Evolutionary conservation across 2,113 vertebrate species (phyloP).

Genomic region (Rattus rattus): DNA sequence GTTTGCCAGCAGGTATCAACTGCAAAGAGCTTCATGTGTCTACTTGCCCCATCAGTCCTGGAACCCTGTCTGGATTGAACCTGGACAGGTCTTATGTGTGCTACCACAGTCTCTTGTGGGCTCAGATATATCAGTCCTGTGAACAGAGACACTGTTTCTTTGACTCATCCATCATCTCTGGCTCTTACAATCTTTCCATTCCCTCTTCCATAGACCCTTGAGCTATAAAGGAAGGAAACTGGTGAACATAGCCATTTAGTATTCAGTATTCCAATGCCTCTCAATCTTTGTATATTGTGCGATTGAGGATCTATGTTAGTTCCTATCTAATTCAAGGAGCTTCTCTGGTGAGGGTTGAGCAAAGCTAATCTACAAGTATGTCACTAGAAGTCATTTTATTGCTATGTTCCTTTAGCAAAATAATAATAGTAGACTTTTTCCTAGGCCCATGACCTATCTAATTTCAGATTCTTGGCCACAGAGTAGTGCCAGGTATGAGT

Average conservation of each 20-base stretch:
- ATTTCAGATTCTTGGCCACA: not conserved
- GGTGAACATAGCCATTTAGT: not conserved
- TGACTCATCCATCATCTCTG: not conserved
- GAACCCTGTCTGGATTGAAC: not conserved
- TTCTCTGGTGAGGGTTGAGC: not conserved
- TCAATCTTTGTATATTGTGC: not conserved
- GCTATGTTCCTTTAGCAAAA: not conserved
- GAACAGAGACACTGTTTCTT: not conserved
- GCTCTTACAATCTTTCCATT: not conserved
- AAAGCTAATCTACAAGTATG: not conserved
- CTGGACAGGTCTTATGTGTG: not conserved
- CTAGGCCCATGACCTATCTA: not conserved
- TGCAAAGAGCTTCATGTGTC: not conserved
- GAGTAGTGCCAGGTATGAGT: not conserved
- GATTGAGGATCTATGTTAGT: not conserved
- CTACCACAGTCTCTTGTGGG: not conserved
- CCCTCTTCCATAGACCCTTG: not conserved
- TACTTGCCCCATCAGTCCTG: not conserved
- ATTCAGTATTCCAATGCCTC: not conserved
- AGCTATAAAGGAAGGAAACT: not conserved
- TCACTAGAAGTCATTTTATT: not conserved
- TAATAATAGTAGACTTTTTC: not conserved
- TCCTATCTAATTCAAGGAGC: not conserved
- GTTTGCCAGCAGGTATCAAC: not conserved
- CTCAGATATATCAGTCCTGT: not conserved